These are phyloP conservation scores for Sinohyriopsis cumingii DNA, from an alignment of 2,888 invertebrate genomes.

Conservation along the genomic window DNA sequence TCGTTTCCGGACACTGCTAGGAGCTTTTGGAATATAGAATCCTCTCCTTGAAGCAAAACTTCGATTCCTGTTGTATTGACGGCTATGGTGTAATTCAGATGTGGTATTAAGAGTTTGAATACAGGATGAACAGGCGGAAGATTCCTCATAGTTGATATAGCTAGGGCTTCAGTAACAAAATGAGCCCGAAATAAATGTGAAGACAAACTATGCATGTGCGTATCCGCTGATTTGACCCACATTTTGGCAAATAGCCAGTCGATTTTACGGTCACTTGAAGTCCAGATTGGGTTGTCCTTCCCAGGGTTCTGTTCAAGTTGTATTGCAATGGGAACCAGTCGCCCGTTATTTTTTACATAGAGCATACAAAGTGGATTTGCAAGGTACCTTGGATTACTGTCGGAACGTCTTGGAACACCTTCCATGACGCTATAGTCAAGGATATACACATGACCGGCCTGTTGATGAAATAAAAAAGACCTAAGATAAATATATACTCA, in stretches of 20 bases:
- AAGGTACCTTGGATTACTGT: constrained; percentile 13
- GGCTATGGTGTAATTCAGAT: constrained; percentile 26
- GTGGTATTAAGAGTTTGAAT: constrained; percentile 30
- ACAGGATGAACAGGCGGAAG: constrained; percentile 34
- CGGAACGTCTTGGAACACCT: constrained; percentile 14
- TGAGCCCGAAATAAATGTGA: constrained; percentile 28
- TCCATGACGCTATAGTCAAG: constrained; percentile 27
- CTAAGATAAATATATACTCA: not conserved
- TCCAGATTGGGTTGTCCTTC: constrained; percentile 33
- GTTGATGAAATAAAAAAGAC: not conserved
- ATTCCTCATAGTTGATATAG: constrained; percentile 25
- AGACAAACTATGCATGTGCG: constrained; percentile 29
- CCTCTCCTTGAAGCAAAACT: constrained; percentile 21
- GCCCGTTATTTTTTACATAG: constrained; percentile 22
- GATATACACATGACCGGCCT: constrained; percentile 37
- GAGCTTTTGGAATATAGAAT: constrained; percentile 26
- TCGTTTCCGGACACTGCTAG: constrained; percentile 22
- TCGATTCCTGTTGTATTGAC: constrained; percentile 27
- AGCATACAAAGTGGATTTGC: constrained; percentile 30
- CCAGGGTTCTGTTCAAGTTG: constrained; percentile 29
- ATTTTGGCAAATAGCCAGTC: constrained; percentile 35
- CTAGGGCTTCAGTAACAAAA: constrained; percentile 27
- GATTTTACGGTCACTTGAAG: constrained; percentile 24
- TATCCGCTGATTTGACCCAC: constrained; percentile 30
- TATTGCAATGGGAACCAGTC: constrained; percentile 35